These are phyloP conservation scores for Amblyjoppa fuscipennis DNA, from an alignment of 2,888 invertebrate genomes.

Conservation along the genomic window DNA sequence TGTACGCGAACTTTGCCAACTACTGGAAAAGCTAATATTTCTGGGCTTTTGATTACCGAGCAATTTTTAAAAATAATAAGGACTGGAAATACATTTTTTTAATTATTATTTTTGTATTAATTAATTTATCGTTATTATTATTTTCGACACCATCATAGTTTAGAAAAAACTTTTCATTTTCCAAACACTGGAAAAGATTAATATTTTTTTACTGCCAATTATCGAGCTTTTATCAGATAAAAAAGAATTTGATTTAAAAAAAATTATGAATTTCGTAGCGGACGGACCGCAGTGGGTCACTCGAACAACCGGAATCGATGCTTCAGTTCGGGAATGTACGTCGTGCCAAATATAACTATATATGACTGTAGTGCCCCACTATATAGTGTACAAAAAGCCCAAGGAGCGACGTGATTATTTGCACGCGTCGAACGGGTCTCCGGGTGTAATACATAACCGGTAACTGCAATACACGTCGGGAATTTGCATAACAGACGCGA, in stretches of 20 bases:
- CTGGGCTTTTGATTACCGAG: background rate
- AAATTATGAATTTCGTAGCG: background rate
- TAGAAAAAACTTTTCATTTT: too few relatives aligned
- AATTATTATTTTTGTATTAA: too few relatives aligned
- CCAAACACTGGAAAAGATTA: background rate
- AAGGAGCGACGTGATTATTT: constrained; percentile 57
- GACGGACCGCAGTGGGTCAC: constrained; percentile 21
- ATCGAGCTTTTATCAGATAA: background rate
- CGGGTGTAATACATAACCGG: constrained; percentile 46
- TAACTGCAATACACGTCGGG: constrained; percentile 25
- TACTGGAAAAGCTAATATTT: background rate
- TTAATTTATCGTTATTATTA: background rate
- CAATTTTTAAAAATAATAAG: background rate
- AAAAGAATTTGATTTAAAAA: background rate
- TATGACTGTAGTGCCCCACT: background rate
- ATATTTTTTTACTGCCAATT: background rate
- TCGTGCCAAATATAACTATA: background rate
- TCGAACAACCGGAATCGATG: constrained; percentile 40
- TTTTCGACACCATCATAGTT: background rate
- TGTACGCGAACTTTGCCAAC: background rate
- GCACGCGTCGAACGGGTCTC: constrained; percentile 39
- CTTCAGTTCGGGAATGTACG: constrained; percentile 3
- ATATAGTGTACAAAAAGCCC: constrained; percentile 13
- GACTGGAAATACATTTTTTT: background rate
- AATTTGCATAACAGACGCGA: constrained; percentile 62